A percentile compares a stretch with the other conserved stretches of the same genome.
Conservation (phyloP, 2,888 invertebrate genomes). For the Aricia artaxerxes region DNA sequence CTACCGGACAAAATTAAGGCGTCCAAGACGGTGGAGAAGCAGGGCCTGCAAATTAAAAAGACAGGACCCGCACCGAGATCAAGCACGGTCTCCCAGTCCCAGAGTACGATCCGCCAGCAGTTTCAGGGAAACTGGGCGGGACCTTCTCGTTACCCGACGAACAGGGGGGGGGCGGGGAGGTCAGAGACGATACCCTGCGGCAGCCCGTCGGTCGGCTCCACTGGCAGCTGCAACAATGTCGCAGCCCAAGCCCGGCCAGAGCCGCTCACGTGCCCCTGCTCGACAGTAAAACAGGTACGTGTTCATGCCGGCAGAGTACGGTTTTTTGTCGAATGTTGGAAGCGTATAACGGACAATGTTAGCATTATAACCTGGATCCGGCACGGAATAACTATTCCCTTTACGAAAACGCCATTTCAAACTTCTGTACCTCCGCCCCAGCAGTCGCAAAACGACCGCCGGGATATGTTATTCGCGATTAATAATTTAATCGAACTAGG, state of each 20-base stretch:
- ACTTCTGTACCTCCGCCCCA: neutral
- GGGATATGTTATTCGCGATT: neutral
- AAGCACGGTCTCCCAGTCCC: too few relatives aligned
- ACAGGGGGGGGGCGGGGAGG: slow-evolving; percentile 40
- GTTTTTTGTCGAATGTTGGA: neutral
- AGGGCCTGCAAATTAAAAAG: too few relatives aligned
- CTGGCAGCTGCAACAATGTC: slow-evolving; percentile 34
- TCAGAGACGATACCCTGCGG: neutral
- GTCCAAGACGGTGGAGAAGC: too few relatives aligned
- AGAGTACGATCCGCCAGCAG: too few relatives aligned
- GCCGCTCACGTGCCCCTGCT: neutral
- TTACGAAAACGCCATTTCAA: neutral
- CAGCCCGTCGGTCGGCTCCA: too few relatives aligned
- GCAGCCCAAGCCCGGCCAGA: neutral
- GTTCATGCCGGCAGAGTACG: neutral
- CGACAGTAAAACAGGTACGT: neutral
- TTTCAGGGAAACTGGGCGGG: neutral
- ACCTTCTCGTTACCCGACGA: slow-evolving; percentile 40
- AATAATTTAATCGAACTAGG: neutral
- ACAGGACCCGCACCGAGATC: too few relatives aligned
- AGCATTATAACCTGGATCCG: neutral
- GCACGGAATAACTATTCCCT: neutral
- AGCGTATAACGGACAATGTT: neutral
- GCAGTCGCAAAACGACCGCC: neutral
- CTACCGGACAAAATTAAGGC: too few relatives aligned